Percentiles rank a stretch among this genome's conserved stretches.
These are phyloP conservation scores for Mesitornis unicolor DNA, from an alignment of 2,113 vertebrate genomes.

Conservation along the genomic window DNA sequence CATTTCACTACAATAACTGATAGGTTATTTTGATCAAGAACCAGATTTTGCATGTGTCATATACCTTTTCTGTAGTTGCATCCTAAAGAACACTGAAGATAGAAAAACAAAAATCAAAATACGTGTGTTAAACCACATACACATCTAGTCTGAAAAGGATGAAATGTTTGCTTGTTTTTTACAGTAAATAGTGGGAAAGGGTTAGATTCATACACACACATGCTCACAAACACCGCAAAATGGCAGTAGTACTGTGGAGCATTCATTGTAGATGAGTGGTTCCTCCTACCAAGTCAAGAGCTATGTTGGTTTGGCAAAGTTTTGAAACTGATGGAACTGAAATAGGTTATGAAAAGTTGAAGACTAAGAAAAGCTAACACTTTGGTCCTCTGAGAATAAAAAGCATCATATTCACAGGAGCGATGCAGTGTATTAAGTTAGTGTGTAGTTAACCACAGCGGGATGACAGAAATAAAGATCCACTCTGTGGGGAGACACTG, in stretches of 20 bases:
- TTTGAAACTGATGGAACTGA: not conserved
- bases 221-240: not conserved
- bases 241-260: not conserved
- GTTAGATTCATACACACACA: not conserved
- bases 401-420: not conserved
- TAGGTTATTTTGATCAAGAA: not conserved
- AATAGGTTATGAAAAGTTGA: not conserved
- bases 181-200: not conserved
- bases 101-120: not conserved
- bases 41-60: not conserved
- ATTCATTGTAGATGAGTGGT: not conserved
- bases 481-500: not conserved
- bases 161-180: not conserved
- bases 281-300: not conserved
- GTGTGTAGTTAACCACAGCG: not conserved
- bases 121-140: not conserved
- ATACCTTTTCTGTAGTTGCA: not conserved
- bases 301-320: not conserved
- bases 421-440: not conserved
- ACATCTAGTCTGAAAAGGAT: not conserved
- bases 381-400: not conserved
- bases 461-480: not conserved
- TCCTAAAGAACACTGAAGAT: not conserved
- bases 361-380: not conserved
- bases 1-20: not conserved